Evolutionary conservation across 2,797 vertebrate genomes (phyloP), one percentile per base, ranked within the genome.

Genomic region (Nothura maculosa): DNA sequence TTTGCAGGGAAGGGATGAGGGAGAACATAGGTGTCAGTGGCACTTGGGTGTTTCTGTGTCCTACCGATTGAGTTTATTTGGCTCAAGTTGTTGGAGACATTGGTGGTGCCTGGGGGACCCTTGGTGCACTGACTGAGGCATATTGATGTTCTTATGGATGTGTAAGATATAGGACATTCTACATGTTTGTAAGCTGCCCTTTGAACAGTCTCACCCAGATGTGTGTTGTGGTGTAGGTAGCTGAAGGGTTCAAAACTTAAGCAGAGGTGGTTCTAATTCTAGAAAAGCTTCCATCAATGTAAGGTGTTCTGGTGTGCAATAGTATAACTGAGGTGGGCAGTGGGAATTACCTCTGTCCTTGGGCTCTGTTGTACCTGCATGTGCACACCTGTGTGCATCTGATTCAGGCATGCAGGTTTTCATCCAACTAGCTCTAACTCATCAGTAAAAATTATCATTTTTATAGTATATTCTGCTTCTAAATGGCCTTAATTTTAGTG

Each of bases 401-500:
- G 20, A 47, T 50, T 22, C 32, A 54, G 52, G 34, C 22, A 32
- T 63, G 38, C 36, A 42, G 36, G 12, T 12, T 24, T 90, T 63
- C 80, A 70, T n/a, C 68, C 28, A 22, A 8, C 24, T 24, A 2
- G 28, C 50, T 50, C 72, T 72, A 77, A n/a, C 66, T 83, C 63
- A 25, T 42, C 32, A 40, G 32, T 61, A 64, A 54, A 72, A 87
- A 6, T 11, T 15, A 32, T 61, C 21, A 5, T 1, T 0, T 9
- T 57, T 38, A 4, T 0, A 9, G 36, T 14, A 4, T 42, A 87
- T 89, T 47, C 45, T 22, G 68, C 27, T 69, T 87, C 80, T 89
- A 60, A 16, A 34, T 13, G 32, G 54, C 60, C 25, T 89, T 66
- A 48, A 92, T 85, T 79, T 90, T 89, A 25, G 90, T 81, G 54